Conservation (phyloP, 2,888 invertebrate genomes). For the Acronicta leporina region DNA sequence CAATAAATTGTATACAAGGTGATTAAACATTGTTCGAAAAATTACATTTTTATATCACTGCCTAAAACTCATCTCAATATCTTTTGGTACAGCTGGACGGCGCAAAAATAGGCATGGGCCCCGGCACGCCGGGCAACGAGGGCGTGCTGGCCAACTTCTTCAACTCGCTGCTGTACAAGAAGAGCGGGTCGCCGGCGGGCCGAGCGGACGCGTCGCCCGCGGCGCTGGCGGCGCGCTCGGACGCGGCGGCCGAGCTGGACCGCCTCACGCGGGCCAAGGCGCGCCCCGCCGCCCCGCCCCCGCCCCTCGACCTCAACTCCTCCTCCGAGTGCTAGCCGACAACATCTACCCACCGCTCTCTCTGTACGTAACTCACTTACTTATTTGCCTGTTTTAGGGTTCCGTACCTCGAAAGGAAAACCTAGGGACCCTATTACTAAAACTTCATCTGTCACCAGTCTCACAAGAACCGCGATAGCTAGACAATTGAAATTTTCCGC, state of each 20-base stretch:
- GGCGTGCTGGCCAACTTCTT: slow-evolving; percentile 99
- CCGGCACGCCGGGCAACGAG: slow-evolving; percentile 93
- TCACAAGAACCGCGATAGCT: too few relatives aligned
- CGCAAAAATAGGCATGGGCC: slow-evolving; percentile 91
- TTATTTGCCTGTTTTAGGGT: too few relatives aligned
- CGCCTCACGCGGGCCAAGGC: slow-evolving; percentile 93
- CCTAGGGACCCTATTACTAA: too few relatives aligned
- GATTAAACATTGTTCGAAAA: too few relatives aligned
- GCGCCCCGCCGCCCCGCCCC: slow-evolving; percentile 87
- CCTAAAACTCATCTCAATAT: neutral
- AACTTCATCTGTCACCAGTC: too few relatives aligned
- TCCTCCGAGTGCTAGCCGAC: slow-evolving; percentile 78
- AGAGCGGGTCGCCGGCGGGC: slow-evolving; percentile 92
- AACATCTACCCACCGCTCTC: slow-evolving; percentile 15
- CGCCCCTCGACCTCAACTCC: slow-evolving; percentile 88
- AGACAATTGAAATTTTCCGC: too few relatives aligned
- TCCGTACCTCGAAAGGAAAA: too few relatives aligned
- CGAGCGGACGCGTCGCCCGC: slow-evolving; percentile 74
- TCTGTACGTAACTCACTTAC: slow-evolving; percentile 9
- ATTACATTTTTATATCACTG: too few relatives aligned
- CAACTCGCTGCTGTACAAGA: slow-evolving; percentile 98
- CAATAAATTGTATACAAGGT: too few relatives aligned
- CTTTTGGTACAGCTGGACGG: slow-evolving; percentile 90
- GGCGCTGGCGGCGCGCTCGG: slow-evolving; percentile 92
- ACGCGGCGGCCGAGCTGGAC: slow-evolving; percentile 97